Conservation (phyloP, 2,113 vertebrate genomes). For the Heterotilapia buettikoferi region DNA sequence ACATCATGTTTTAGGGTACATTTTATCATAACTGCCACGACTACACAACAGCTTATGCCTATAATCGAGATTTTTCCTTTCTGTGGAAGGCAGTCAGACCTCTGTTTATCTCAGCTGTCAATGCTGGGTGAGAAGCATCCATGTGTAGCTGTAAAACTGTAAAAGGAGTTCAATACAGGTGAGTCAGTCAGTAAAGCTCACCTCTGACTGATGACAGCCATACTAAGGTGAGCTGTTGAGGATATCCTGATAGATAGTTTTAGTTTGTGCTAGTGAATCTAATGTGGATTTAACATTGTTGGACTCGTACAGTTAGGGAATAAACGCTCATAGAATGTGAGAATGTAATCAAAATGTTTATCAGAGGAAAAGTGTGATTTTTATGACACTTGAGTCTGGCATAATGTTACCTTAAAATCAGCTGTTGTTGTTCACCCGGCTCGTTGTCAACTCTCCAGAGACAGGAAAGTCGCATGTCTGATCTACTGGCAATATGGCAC, state of each 20-base stretch:
- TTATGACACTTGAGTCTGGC: neutral
- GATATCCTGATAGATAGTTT: neutral
- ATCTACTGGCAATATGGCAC: neutral
- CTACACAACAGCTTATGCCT: neutral
- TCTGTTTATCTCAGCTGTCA: neutral
- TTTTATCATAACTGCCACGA: neutral
- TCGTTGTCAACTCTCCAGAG: neutral
- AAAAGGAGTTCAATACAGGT: neutral
- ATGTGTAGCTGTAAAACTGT: neutral
- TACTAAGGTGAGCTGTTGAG: neutral
- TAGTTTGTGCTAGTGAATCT: neutral
- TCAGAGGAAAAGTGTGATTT: neutral
- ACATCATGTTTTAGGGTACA: neutral
- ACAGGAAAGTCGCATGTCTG: neutral
- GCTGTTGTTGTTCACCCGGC: neutral
- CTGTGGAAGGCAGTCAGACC: neutral
- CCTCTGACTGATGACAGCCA: neutral
- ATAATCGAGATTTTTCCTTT: neutral
- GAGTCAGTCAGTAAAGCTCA: neutral
- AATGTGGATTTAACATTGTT: neutral
- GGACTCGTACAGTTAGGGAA: neutral
- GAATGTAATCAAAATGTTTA: neutral
- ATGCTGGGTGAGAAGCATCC: neutral
- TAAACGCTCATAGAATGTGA: neutral
- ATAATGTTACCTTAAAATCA: neutral